Base-by-base conservation (phyloP, 2,888 invertebrate species). In the Dasysyrphus tricinctus region DNA sequence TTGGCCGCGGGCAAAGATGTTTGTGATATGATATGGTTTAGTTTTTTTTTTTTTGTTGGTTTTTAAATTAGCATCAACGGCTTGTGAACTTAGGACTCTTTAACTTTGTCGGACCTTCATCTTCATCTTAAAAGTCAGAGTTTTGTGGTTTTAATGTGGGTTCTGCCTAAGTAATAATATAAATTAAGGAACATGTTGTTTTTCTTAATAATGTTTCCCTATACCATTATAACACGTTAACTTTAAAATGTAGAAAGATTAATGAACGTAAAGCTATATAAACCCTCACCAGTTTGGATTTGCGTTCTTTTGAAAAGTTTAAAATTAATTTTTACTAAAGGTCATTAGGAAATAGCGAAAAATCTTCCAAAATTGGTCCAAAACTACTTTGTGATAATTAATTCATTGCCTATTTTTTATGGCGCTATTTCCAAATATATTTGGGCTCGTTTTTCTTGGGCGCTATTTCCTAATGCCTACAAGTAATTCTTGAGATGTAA, bases 61-160 rank as follows among this genome's bases (percentile, higher is more conserved):
- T 57, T 49, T 37, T 75, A 61, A 47, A 2, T 47, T 32, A 49
- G 14, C 65, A 49, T 67, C 34, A 37, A 24, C 14, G 67, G 49
- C 14, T 67, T 67, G 49, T 67, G 67, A 67, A 67, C 67, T 49
- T 67, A 49, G 67, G 67, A 67, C 49, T 19, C 49, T 19, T 49
- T 67, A 32, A 54, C 67, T 67, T 67, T 19, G 49, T 34, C 7
- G 34, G 16, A 65, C 42, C 63, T 42, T 44, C 65, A 12, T 59
- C 32, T 47, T 47, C 34, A 49, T 61, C 24, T 61, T 61, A 7
- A 19, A 32, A 47, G 65, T 65, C 8, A 49, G n/a, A n/a, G 34
- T 67, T 67, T 67, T 34, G 67, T 49, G 67, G 67, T 34, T 67
- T 49, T 61, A 67, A 37, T 49, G 67, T 19, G 49, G 49, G 34